Conservation (phyloP, 2,797 vertebrate species). For the Cephalopachus bancanus region DNA sequence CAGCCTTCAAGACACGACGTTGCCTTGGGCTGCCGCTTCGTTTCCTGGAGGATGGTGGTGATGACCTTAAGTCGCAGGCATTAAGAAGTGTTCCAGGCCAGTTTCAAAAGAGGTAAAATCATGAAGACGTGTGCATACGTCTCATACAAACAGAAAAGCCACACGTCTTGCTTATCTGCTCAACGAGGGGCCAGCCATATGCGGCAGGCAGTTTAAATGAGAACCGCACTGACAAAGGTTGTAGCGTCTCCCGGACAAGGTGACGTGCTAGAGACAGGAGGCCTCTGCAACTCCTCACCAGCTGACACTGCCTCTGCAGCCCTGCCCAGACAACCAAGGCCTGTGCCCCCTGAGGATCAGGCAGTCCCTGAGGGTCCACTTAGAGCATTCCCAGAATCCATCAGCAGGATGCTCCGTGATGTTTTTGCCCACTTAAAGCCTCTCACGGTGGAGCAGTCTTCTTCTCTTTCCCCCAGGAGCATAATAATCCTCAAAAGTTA, state of each 20-base stretch:
- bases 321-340: background rate
- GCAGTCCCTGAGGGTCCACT: no score
- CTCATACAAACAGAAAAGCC: background rate
- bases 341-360: fast-evolving
- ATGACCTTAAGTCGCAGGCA: background rate
- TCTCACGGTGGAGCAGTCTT: background rate
- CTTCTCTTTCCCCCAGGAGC: background rate
- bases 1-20: no score
- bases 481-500: background rate
- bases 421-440: background rate
- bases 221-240: background rate
- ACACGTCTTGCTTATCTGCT: background rate
- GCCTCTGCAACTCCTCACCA: fast-evolving
- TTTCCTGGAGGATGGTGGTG: background rate
- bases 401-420: background rate
- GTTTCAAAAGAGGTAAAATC: background rate
- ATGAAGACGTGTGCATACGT: background rate
- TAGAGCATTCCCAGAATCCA: background rate
- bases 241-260: background rate
- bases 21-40: background rate
- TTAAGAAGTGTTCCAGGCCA: background rate
- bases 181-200: background rate
- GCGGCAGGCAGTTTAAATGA: background rate
- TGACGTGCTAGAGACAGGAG: fast-evolving
- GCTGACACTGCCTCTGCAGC: background rate